phyloP scores from a whole-genome alignment of 2,797 vertebrate species.

The Podarcis siculus region DNA sequence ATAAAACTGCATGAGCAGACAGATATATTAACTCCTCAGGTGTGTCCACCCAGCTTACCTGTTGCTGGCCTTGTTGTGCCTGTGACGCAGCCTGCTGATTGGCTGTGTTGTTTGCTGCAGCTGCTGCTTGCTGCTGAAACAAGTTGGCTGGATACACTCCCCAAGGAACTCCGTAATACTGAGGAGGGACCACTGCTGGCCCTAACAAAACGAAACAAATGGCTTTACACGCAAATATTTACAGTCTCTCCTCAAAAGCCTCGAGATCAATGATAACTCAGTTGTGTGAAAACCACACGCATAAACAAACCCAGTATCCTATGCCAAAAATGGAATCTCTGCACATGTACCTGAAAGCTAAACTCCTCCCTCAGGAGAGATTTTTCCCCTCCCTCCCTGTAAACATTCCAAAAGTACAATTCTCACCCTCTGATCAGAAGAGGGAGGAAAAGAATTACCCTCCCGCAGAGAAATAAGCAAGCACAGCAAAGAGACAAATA shows the following conservation, averaged over 20 bases:
- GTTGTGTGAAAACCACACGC: background rate
- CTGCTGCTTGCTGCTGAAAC: constrained; percentile 94
- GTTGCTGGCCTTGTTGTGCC: constrained; percentile 88
- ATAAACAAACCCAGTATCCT: background rate
- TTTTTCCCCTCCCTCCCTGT: background rate
- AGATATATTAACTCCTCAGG: constrained; percentile 8
- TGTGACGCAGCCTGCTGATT: constrained; percentile 95
- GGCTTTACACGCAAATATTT: background rate
- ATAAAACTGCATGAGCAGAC: background rate
- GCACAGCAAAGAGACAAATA: background rate
- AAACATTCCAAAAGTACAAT: background rate
- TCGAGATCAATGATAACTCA: background rate
- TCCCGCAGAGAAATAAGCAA: background rate
- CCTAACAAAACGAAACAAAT: constrained; percentile 76
- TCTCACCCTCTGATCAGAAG: background rate
- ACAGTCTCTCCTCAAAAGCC: background rate
- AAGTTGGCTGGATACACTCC: constrained; percentile 98
- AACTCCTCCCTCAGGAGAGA: background rate
- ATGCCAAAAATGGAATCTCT: background rate
- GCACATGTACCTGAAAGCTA: background rate
- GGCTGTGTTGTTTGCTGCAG: constrained; percentile 87
- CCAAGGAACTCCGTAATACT: constrained; percentile 98
- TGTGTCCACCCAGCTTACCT: constrained; percentile 77
- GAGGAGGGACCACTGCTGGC: constrained; percentile 94
- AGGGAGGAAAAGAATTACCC: background rate